phyloP scores from a whole-genome alignment of 2,797 vertebrate genomes.

The Halcyon leucocephala region DNA sequence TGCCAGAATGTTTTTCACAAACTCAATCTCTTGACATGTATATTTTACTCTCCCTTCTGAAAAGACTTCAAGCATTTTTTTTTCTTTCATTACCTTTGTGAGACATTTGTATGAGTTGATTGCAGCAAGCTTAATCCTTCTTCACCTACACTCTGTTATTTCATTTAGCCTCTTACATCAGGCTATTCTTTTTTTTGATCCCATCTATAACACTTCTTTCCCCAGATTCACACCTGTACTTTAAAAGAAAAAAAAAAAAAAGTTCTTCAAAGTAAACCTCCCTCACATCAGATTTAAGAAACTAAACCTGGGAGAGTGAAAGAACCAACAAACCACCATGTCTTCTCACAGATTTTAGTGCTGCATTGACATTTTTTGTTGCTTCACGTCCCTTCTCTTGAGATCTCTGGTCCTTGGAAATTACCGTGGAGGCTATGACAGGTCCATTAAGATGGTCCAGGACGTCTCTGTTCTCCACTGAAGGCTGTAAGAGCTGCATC shows the following conservation, averaged over 20 bases:
- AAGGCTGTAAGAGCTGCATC: not conserved
- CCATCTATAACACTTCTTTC: not conserved
- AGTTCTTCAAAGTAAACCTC: not conserved
- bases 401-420: not conserved
- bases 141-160: not conserved
- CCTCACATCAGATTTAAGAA: not conserved
- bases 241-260: not conserved
- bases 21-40: not conserved
- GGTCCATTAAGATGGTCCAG: not conserved
- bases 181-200: not conserved
- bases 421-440: not conserved
- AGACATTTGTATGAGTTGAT: not conserved
- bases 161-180: not conserved
- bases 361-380: not conserved
- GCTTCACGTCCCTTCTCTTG: not conserved
- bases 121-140: not conserved
- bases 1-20: not conserved
- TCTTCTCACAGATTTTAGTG: not conserved
- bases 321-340: not conserved
- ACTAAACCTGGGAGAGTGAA: not conserved
- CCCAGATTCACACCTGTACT: not conserved
- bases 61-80: not conserved
- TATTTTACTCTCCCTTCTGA: slow-evolving; percentile 11
- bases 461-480: not conserved
- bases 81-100: not conserved